Evolutionary conservation across 1,140 invertebrate species (phyloP).

Genomic region (Drosophila athabasca): DNA sequence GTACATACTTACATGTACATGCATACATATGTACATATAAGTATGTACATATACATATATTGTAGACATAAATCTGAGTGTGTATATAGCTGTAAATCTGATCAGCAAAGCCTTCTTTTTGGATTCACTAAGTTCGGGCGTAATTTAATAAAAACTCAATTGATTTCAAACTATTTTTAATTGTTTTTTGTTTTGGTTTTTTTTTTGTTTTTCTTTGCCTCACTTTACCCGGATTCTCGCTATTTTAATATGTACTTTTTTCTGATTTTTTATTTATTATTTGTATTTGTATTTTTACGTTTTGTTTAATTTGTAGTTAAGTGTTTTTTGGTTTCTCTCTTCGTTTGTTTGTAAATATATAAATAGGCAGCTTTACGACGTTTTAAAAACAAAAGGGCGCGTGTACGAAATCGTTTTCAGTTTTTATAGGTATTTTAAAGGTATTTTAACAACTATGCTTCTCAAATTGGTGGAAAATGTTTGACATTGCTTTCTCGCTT

Average conservation of each 20-base stretch:
- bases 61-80: background rate
- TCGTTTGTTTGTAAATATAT: conserved; percentile 63
- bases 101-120: conserved; percentile 41
- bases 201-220: conserved; percentile 3
- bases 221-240: conserved; percentile 25
- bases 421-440: conserved; percentile 25
- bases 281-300: conserved; percentile 6
- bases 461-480: conserved; percentile 76
- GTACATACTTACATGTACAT: conserved; percentile 1
- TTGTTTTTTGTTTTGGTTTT: conserved; percentile 21
- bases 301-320: conserved; percentile 65
- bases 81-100: conserved; percentile 42
- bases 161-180: conserved; percentile 42
- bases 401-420: conserved; percentile 51
- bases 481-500: conserved; percentile 55
- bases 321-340: conserved; percentile 28
- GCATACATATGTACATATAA: conserved; percentile 34
- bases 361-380: conserved; percentile 69
- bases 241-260: conserved; percentile 34
- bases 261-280: background rate
- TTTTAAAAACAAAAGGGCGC: conserved; percentile 58
- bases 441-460: conserved; percentile 29
- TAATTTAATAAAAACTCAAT: conserved; percentile 57
- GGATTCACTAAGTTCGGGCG: conserved; percentile 31
- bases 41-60: conserved; percentile 15